Conservation (phyloP, 2,797 vertebrate genomes). For the Hoplostethus mediterraneus region DNA sequence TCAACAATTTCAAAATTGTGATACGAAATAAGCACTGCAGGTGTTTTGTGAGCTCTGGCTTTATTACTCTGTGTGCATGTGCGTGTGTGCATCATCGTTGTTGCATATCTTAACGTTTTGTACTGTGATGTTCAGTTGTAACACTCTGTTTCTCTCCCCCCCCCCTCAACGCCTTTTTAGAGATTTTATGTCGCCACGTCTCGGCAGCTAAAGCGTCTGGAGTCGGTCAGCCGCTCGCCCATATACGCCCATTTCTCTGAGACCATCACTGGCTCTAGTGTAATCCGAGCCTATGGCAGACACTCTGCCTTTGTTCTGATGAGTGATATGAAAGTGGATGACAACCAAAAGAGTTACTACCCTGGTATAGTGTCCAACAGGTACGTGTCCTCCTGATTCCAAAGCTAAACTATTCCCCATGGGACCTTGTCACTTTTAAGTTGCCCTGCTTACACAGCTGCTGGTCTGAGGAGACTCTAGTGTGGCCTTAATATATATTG, state of each 20-base stretch:
- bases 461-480: background rate
- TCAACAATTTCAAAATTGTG: conserved; percentile 26
- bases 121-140: conserved; percentile 41
- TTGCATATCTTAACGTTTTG: conserved; percentile 32
- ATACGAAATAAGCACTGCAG: conserved; percentile 52
- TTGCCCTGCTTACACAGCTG: conserved; percentile 1
- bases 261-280: conserved; percentile 90
- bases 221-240: conserved; percentile 95
- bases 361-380: conserved; percentile 93
- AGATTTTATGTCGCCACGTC: conserved; percentile 97
- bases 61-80: conserved; percentile 26
- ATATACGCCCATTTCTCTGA: conserved; percentile 99
- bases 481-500: background rate
- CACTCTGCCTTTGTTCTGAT: conserved; percentile 86
- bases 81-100: conserved; percentile 37
- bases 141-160: conserved; percentile 65
- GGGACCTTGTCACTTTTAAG: background rate
- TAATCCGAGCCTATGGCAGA: conserved; percentile 94
- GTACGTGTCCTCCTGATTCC: conserved; percentile 78
- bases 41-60: conserved; percentile 65
- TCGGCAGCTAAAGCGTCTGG: conserved; percentile 95
- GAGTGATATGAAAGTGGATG: conserved; percentile 90
- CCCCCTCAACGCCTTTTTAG: conserved; percentile 76
- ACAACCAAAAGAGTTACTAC: conserved; percentile 94
- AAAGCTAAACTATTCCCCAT: background rate